These are phyloP conservation scores for Aricia agestis DNA, from an alignment of 1,140 invertebrate species.

Conservation along the genomic window DNA sequence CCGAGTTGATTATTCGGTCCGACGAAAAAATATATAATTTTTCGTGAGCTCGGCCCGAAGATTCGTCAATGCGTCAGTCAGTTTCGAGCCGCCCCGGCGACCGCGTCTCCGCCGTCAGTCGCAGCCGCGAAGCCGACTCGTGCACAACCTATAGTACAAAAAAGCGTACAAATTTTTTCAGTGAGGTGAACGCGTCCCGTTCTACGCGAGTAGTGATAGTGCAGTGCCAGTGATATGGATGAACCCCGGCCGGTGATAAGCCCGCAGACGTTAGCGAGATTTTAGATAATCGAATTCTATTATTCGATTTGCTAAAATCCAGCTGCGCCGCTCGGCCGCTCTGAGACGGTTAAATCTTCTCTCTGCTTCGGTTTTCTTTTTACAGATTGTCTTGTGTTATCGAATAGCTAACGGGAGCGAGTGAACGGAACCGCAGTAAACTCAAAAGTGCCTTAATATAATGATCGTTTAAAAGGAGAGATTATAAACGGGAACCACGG, in stretches of 20 bases:
- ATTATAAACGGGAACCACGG: constrained; percentile 54
- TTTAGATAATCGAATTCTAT: constrained; percentile 53
- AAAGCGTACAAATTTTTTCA: constrained; percentile 68
- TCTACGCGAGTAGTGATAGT: constrained; percentile 34
- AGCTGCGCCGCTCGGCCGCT: constrained; percentile 19
- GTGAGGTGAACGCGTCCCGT: constrained; percentile 57
- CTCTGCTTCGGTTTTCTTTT: constrained; percentile 62
- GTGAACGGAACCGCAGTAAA: constrained; percentile 57
- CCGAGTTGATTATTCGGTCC: constrained; percentile 68
- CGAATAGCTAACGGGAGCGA: constrained; percentile 59
- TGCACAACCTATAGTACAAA: constrained; percentile 73
- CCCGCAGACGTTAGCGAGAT: constrained; percentile 31
- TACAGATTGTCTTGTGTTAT: constrained; percentile 59
- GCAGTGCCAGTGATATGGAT: constrained; percentile 41
- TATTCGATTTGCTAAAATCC: constrained; percentile 59
- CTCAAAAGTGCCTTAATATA: constrained; percentile 66
- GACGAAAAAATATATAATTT: constrained; percentile 72
- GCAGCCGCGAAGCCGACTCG: constrained; percentile 54
- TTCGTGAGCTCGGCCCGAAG: constrained; percentile 62
- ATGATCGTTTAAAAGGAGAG: constrained; percentile 52
- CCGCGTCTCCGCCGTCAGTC: constrained; percentile 57
- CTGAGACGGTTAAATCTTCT: constrained; percentile 48
- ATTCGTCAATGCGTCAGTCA: constrained; percentile 71
- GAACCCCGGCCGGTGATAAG: constrained; percentile 23
- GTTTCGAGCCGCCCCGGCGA: constrained; percentile 54